Percentiles rank a stretch among this genome's conserved stretches.
Evolutionary conservation across 2,113 vertebrate genomes (phyloP).

Genomic region (Peromyscus maniculatus): DNA sequence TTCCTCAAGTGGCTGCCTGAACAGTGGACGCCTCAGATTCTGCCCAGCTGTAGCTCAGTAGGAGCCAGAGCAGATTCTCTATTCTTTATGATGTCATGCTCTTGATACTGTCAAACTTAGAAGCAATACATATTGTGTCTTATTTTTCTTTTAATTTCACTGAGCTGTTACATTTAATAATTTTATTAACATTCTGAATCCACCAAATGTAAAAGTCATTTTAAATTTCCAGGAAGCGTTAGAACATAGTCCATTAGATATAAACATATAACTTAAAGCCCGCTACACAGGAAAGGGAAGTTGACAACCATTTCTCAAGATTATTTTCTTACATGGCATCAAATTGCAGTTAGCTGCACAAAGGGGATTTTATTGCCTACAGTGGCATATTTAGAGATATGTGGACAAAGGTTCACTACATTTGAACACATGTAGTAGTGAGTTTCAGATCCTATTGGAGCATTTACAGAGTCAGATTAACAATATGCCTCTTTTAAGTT

Average conservation of each 20-base stretch:
- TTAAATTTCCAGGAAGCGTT: background rate
- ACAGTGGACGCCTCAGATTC: too few relatives aligned
- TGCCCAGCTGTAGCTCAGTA: rapidly evolving
- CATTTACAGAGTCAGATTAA: background rate
- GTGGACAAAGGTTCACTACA: background rate
- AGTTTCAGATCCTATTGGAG: background rate
- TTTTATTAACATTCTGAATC: background rate
- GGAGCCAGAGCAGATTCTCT: rapidly evolving
- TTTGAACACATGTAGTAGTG: background rate
- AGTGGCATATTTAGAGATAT: background rate
- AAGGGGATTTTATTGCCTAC: background rate
- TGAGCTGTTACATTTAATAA: background rate
- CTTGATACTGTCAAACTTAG: background rate
- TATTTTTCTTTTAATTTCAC: constrained; percentile 33
- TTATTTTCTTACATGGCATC: constrained; percentile 23
- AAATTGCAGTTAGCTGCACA: background rate
- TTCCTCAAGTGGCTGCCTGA: background rate
- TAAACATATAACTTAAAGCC: background rate
- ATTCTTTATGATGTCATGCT: background rate
- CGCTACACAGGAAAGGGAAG: background rate
- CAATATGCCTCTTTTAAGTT: background rate
- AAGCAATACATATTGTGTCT: background rate
- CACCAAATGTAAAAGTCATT: background rate
- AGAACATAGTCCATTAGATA: background rate
- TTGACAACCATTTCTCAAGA: background rate